Percentiles rank a stretch among this genome's conserved stretches.
phyloP scores from a whole-genome alignment of 2,888 invertebrate genomes.

The Neelides folsomi region DNA sequence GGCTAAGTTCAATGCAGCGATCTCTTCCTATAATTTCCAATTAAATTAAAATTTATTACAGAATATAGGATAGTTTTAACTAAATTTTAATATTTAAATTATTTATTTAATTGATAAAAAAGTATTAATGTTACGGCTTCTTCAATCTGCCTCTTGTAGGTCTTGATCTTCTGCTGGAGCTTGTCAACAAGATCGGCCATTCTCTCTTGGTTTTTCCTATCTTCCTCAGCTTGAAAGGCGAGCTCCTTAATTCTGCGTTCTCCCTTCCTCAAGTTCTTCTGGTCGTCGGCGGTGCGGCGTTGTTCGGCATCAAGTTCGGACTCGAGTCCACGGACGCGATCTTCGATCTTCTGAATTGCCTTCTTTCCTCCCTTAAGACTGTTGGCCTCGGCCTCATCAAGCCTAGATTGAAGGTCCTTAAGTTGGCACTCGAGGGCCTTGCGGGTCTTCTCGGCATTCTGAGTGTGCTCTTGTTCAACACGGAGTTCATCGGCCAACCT shows the following conservation, averaged over 20 bases:
- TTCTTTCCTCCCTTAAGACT: conserved; percentile 48
- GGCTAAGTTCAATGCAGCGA: too few species aligned
- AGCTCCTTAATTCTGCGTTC: conserved; percentile 43
- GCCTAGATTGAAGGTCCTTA: conserved; percentile 96
- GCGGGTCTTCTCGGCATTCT: conserved; percentile 96
- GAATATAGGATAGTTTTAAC: too few species aligned
- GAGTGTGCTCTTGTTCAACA: conserved; percentile 62
- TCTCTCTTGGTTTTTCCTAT: conserved; percentile 48
- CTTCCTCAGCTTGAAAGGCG: conserved; percentile 46
- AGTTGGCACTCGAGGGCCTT: conserved; percentile 98
- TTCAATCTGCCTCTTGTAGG: conserved; percentile 41
- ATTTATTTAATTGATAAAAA: too few species aligned
- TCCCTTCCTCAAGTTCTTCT: conserved; percentile 44
- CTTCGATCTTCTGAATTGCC: conserved; percentile 47
- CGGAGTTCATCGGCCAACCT: conserved; percentile 69
- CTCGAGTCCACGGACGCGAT: conserved; percentile 39
- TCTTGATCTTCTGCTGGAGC: conserved; percentile 44
- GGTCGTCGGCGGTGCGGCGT: conserved; percentile 44
- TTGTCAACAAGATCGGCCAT: conserved; percentile 49
- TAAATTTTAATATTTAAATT: too few species aligned
- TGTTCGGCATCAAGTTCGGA: conserved; percentile 45
- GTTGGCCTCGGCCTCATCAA: conserved; percentile 85
- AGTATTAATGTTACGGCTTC: conserved; percentile 41
- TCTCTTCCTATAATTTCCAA: too few species aligned
- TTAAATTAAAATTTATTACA: too few species aligned